A percentile compares a stretch with the other conserved stretches of the same genome.
phyloP scores from a whole-genome alignment of 37 sponge, comb jelly and placozoan species.

The Chondrilla cf. caribensis region DNA sequence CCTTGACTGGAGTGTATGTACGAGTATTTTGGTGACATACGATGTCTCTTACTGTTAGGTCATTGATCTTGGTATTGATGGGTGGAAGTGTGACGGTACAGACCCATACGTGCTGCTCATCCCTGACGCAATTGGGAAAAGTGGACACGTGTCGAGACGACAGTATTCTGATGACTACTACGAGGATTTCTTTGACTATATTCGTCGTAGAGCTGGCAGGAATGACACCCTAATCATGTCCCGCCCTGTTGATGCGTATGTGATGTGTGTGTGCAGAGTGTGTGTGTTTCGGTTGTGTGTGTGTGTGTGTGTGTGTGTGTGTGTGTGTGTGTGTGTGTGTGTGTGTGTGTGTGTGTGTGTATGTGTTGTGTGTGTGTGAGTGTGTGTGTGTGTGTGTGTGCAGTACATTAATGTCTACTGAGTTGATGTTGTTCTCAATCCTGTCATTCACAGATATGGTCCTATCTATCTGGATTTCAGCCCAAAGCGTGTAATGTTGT shows the following conservation, averaged over 20 bases:
- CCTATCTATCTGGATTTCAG: slow-evolving; percentile 70
- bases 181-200: slow-evolving; percentile 79
- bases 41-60: slow-evolving; percentile 50
- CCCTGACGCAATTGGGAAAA: slow-evolving; percentile 42
- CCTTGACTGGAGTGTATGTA: too few relatives aligned
- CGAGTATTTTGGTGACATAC: too few relatives aligned
- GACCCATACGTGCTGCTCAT: slow-evolving; percentile 74
- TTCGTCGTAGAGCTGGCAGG: slow-evolving; percentile 37
- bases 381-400: too few relatives aligned
- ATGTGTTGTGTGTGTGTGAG: too few relatives aligned
- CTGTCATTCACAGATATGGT: slow-evolving; percentile 37
- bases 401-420: too few relatives aligned
- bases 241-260: slow-evolving; percentile 80
- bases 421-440: too few relatives aligned
- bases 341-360: too few relatives aligned
- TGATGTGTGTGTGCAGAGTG: not conserved
- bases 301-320: not conserved
- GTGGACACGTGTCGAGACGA: slow-evolving; percentile 48
- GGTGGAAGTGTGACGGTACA: slow-evolving; percentile 91
- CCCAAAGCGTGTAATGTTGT: slow-evolving; percentile 61
- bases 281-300: too few relatives aligned
- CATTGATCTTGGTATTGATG: slow-evolving; percentile 62
- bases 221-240: slow-evolving; percentile 80
- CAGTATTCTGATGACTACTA: slow-evolving; percentile 79
- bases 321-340: too few relatives aligned